These are phyloP conservation scores for Motacilla tschutschensis DNA, from an alignment of 2,113 vertebrate species.

Conservation along the genomic window DNA sequence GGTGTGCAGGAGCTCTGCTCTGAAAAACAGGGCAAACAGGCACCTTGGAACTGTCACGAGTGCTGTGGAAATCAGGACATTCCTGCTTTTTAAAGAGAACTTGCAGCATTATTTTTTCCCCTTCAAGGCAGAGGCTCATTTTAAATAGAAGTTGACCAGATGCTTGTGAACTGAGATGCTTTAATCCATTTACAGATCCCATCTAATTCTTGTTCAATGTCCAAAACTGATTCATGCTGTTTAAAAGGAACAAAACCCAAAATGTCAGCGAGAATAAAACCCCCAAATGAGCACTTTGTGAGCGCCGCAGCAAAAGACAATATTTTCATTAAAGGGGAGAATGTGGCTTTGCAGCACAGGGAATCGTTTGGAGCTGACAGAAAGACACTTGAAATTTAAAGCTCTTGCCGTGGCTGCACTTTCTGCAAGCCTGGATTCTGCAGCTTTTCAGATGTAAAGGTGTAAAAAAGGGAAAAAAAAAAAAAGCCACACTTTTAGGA, in stretches of 20 bases:
- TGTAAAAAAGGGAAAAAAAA: neutral
- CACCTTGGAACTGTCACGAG: neutral
- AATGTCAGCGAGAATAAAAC: neutral
- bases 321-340: neutral
- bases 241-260: neutral
- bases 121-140: neutral
- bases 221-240: neutral
- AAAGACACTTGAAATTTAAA: neutral
- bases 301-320: neutral
- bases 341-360: neutral
- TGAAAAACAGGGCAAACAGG: neutral
- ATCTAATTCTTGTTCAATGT: neutral
- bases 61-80: neutral
- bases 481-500: neutral
- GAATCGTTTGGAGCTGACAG: neutral
- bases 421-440: neutral
- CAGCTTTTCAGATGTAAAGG: neutral
- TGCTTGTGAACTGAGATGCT: neutral
- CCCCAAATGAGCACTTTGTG: neutral
- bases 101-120: accelerated
- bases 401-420: neutral
- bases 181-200: conserved; percentile 21
- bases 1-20: neutral
- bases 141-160: neutral
- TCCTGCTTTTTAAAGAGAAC: neutral